Evolutionary conservation across 2,113 vertebrate genomes (phyloP).

Genomic region (Pseudolaguvia tuberculata): DNA sequence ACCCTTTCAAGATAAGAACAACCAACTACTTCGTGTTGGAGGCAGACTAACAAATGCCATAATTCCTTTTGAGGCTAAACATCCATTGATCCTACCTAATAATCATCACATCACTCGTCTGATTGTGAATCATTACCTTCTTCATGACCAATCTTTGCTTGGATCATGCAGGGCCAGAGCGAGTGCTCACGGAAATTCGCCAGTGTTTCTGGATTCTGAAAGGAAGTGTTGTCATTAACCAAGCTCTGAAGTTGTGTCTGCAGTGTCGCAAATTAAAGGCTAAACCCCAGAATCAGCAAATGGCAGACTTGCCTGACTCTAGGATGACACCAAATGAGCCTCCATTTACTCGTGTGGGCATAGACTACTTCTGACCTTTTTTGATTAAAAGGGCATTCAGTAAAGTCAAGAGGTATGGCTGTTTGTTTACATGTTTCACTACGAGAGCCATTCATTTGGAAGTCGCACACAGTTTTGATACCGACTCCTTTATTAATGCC

Average conservation of each 20-base stretch:
- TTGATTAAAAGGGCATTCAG: background rate
- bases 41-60: constrained; percentile 3
- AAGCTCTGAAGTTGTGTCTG: background rate
- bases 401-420: constrained; percentile 11
- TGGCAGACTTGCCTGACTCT: constrained; percentile 1
- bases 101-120: constrained; percentile 11
- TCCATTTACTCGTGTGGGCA: background rate
- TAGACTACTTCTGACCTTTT: background rate
- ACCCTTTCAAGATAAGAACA: background rate
- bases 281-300: background rate
- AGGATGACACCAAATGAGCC: background rate
- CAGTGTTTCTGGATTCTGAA: constrained; percentile 14
- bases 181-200: background rate
- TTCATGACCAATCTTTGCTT: background rate
- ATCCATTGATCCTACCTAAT: constrained; percentile 1
- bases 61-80: constrained; percentile 6
- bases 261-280: too few species aligned
- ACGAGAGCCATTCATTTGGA: constrained; percentile 10
- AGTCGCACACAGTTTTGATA: background rate
- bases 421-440: constrained; percentile 23
- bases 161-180: constrained; percentile 4
- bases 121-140: background rate
- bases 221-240: background rate
- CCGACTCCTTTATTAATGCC: constrained; percentile 6
- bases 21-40: constrained; percentile 1